Conservation (phyloP, 2,888 invertebrate genomes). For the Steinernema carpocapsae region DNA sequence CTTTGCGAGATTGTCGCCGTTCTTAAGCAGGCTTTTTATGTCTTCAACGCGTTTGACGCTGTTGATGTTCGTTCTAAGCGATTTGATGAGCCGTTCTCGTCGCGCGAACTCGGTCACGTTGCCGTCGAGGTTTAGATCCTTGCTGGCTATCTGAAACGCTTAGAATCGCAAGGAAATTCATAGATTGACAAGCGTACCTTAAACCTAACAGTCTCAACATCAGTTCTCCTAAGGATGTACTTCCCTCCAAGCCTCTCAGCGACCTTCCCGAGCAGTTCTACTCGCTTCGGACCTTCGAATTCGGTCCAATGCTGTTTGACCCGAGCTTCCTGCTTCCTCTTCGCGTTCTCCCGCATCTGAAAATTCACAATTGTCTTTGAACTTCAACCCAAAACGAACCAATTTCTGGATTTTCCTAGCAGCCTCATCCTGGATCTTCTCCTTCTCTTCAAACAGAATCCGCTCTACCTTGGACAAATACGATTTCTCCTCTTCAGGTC, state of each 20-base stretch:
- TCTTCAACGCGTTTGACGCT: background rate
- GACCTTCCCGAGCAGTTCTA: slow-evolving; percentile 23
- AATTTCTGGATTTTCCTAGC: slow-evolving; percentile 21
- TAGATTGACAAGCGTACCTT: background rate
- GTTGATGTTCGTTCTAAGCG: slow-evolving; percentile 7
- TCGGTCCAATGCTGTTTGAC: slow-evolving; percentile 19
- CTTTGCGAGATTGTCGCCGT: background rate
- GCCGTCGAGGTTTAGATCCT: background rate
- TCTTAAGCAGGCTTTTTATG: background rate
- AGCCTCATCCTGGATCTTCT: background rate
- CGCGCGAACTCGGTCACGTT: slow-evolving; percentile 6
- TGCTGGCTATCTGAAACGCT: slow-evolving; percentile 15
- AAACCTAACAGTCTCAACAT: slow-evolving; percentile 21
- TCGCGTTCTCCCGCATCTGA: slow-evolving; percentile 14
- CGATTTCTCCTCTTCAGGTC: background rate
- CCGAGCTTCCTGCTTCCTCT: background rate
- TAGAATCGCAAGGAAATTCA: no score
- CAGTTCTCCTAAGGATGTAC: slow-evolving; percentile 12
- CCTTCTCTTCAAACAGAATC: background rate
- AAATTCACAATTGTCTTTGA: background rate
- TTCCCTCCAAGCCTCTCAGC: slow-evolving; percentile 17
- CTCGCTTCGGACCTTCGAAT: slow-evolving; percentile 10
- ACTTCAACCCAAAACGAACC: background rate
- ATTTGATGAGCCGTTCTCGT: slow-evolving; percentile 1
- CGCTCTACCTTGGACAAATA: background rate